A percentile compares a stretch with the other conserved stretches of the same genome.
These are phyloP conservation scores for Alethe castanea DNA, from an alignment of 2,113 vertebrate genomes.

Conservation along the genomic window DNA sequence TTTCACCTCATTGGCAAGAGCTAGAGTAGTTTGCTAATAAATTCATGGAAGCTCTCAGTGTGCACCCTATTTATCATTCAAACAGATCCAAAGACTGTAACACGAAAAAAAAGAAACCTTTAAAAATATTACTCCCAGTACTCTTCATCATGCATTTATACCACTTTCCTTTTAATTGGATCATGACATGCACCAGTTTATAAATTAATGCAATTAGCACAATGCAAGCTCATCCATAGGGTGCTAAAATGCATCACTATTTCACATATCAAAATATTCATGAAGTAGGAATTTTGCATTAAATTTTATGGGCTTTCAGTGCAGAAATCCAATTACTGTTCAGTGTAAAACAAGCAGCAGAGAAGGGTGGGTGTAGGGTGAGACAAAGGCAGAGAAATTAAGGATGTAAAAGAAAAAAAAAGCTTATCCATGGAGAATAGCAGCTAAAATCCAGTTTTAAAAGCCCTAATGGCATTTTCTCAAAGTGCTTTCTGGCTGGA, in stretches of 20 bases:
- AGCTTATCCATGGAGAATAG: not conserved
- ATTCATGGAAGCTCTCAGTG: not conserved
- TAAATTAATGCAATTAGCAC: not conserved
- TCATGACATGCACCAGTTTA: not conserved
- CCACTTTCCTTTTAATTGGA: constrained; percentile 39
- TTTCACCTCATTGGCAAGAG: not conserved
- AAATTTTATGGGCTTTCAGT: constrained; percentile 30
- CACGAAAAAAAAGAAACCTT: not conserved
- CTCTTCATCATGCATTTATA: not conserved
- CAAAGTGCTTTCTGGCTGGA: not conserved
- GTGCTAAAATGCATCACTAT: not conserved
- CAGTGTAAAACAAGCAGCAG: constrained; percentile 24
- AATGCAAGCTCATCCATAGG: not conserved
- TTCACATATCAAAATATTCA: constrained; percentile 16
- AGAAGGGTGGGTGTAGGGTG: not conserved
- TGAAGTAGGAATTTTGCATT: not conserved
- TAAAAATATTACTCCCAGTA: not conserved
- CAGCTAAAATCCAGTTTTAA: not conserved
- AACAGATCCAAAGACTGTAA: not conserved
- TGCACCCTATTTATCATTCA: not conserved
- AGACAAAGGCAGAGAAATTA: not conserved
- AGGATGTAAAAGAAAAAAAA: not conserved
- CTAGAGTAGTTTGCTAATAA: not conserved
- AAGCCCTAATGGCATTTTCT: not conserved
- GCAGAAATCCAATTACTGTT: constrained; percentile 48